Evolutionary conservation across 2,113 vertebrate genomes (phyloP).

Genomic region (Cisticola juncidis): DNA sequence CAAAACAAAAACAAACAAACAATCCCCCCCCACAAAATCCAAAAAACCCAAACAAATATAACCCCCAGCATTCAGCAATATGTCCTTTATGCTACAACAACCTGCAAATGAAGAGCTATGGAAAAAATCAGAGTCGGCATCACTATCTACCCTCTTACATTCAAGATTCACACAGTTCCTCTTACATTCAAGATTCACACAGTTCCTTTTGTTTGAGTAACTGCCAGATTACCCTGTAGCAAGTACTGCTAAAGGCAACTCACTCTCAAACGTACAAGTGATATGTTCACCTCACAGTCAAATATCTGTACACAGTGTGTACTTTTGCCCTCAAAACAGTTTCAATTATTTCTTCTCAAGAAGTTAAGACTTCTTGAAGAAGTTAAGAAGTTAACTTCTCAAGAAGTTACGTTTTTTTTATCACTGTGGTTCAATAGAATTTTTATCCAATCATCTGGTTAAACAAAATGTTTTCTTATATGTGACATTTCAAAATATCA

Average conservation of each 20-base stretch:
- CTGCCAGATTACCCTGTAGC: neutral
- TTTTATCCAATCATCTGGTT: neutral
- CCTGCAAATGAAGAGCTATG: neutral
- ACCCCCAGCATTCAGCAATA: neutral
- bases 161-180: neutral
- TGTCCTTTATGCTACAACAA: neutral
- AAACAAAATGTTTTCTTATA: neutral
- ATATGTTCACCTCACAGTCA: neutral
- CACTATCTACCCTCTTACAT: neutral
- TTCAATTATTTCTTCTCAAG: neutral
- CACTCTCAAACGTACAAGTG: neutral
- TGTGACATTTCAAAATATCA: neutral
- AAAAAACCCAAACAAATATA: too few species aligned
- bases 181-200: neutral
- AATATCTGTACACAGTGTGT: neutral
- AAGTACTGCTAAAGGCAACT: neutral
- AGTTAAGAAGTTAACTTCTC: neutral
- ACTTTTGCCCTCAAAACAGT: neutral
- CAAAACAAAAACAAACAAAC: too few species aligned
- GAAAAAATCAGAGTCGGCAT: neutral
- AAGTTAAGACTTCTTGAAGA: neutral
- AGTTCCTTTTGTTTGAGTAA: neutral
- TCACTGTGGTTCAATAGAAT: neutral
- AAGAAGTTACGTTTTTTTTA: neutral
- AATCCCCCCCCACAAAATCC: too few species aligned